Conservation (phyloP, 2,797 vertebrate species). For the Chromobotia macracanthus region DNA sequence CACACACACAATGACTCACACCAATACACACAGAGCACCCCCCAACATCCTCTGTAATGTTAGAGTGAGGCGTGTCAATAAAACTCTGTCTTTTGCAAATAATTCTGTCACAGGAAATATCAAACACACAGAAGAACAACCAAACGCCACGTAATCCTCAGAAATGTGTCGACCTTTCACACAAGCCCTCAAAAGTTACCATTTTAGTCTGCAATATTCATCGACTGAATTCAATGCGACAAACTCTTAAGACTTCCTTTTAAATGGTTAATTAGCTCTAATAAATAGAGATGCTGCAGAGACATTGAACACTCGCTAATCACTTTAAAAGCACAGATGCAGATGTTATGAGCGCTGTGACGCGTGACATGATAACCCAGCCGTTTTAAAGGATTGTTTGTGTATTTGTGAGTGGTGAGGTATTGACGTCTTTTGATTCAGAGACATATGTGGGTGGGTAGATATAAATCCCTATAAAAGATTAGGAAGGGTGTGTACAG, state of each 20-base stretch:
- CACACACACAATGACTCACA: not conserved
- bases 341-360: slow-evolving; percentile 56
- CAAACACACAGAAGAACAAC: slow-evolving; percentile 19
- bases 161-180: slow-evolving; percentile 25
- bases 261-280: slow-evolving; percentile 50
- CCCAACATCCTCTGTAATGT: slow-evolving; percentile 8
- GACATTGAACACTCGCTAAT: slow-evolving; percentile 59
- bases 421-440: slow-evolving; percentile 33
- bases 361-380: slow-evolving; percentile 42
- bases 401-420: slow-evolving; percentile 19
- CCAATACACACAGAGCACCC: not conserved
- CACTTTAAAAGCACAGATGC: slow-evolving; percentile 58
- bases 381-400: slow-evolving; percentile 45
- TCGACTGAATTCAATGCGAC: slow-evolving; percentile 52
- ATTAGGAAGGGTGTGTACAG: slow-evolving; percentile 4
- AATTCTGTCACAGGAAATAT: slow-evolving; percentile 48
- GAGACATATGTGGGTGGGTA: slow-evolving; percentile 11
- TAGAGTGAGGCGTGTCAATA: slow-evolving; percentile 17
- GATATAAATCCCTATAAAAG: slow-evolving; percentile 1
- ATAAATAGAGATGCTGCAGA: slow-evolving; percentile 52
- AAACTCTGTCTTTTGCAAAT: slow-evolving; percentile 25
- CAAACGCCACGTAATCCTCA: not conserved
- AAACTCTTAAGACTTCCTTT: slow-evolving; percentile 49
- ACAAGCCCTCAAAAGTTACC: not conserved
- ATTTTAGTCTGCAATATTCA: slow-evolving; percentile 42